Evolutionary conservation across 2,113 vertebrate species (phyloP).

Genomic region (Ceyx melanurus): DNA sequence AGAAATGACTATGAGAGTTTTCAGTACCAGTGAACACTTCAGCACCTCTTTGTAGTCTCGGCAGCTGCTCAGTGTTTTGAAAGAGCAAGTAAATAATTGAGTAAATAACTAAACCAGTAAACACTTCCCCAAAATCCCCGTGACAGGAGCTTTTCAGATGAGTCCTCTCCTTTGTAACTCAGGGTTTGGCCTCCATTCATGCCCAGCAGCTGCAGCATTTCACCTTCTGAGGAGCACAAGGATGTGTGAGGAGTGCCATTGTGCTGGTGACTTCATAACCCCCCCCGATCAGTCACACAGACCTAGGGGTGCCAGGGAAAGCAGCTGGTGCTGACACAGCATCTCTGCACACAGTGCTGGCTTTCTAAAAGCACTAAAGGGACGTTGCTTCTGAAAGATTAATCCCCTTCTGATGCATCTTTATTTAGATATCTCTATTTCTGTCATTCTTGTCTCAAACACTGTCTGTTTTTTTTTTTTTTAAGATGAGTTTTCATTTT

Average conservation of each 20-base stretch:
- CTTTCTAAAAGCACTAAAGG: too few species aligned
- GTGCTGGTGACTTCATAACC: slow-evolving; percentile 68
- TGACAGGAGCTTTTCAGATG: neutral
- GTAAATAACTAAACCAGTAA: neutral
- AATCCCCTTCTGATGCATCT: neutral
- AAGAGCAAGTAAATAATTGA: neutral
- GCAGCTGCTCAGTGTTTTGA: neutral
- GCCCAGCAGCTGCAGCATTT: slow-evolving; percentile 71
- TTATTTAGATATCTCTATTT: neutral
- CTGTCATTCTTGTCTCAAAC: slow-evolving; percentile 29
- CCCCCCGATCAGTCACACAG: slow-evolving; percentile 82
- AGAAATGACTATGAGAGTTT: neutral
- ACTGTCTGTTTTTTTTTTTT: neutral
- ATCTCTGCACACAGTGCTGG: slow-evolving; percentile 59
- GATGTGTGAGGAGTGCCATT: slow-evolving; percentile 59
- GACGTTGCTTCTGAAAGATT: neutral
- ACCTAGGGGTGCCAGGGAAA: slow-evolving; percentile 61
- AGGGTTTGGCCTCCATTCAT: neutral
- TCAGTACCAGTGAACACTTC: neutral
- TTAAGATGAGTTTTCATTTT: neutral
- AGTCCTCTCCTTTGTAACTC: slow-evolving; percentile 43
- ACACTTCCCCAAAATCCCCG: neutral
- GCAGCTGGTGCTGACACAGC: slow-evolving; percentile 76
- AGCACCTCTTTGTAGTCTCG: neutral
- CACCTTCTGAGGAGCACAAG: slow-evolving; percentile 55